Conservation (phyloP, 2,797 vertebrate genomes). For the Apogon talboti region DNA sequence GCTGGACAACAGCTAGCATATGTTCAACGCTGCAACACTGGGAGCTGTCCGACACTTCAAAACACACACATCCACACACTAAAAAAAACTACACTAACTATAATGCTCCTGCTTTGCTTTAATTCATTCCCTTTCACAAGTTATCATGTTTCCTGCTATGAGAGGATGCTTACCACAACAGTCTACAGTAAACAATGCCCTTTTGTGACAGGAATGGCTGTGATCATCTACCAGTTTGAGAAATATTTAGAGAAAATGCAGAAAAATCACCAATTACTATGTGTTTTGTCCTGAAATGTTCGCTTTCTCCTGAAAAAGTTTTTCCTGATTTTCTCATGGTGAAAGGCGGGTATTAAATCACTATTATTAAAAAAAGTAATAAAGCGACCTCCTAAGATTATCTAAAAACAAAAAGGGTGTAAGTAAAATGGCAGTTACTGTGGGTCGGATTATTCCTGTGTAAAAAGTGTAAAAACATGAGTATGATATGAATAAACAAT, state of each 20-base stretch:
- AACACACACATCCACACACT: slow-evolving; percentile 5
- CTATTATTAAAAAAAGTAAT: too few species aligned
- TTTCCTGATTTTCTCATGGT: too few species aligned
- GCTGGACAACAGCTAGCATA: slow-evolving; percentile 65
- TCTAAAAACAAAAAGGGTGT: too few species aligned
- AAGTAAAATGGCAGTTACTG: too few species aligned
- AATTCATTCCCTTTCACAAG: slow-evolving; percentile 4
- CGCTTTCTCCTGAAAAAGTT: too few species aligned
- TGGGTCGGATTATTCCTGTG: too few species aligned
- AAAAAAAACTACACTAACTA: neutral
- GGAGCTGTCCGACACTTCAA: slow-evolving; percentile 3
- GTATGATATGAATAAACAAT: neutral
- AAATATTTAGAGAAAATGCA: neutral
- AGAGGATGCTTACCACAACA: neutral
- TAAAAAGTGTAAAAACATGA: too few species aligned
- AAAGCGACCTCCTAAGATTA: too few species aligned
- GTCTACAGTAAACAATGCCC: slow-evolving; percentile 30
- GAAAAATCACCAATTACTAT: neutral
- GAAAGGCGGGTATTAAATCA: too few species aligned
- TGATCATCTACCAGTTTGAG: slow-evolving; percentile 5
- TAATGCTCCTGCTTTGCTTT: neutral
- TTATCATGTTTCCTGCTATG: slow-evolving; percentile 1
- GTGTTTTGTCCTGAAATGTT: too few species aligned
- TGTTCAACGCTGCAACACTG: slow-evolving; percentile 42
- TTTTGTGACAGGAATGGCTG: slow-evolving; percentile 3